A percentile compares a stretch with the other conserved stretches of the same genome.
phyloP scores from a whole-genome alignment of 1,140 invertebrate species.

The Vollenhovia emeryi region DNA sequence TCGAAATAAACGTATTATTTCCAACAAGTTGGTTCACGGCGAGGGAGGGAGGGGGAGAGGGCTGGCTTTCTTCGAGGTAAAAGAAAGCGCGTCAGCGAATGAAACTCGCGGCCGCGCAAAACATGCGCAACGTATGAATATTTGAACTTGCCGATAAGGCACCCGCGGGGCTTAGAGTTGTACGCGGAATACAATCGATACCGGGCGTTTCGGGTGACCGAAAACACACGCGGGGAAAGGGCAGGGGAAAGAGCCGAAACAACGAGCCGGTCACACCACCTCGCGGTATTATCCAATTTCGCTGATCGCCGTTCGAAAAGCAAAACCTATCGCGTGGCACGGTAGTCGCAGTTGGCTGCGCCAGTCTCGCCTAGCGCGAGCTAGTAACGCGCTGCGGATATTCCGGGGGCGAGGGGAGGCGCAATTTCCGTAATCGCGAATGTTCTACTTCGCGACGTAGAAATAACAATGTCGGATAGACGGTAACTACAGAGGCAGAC shows the following conservation, averaged over 20 bases:
- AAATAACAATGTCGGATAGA: neutral
- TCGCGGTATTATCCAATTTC: constrained; percentile 64
- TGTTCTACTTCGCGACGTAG: neutral
- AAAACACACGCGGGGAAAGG: neutral
- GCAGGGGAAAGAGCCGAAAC: neutral
- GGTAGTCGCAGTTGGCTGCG: constrained; percentile 3
- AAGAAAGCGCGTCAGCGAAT: neutral
- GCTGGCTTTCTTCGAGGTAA: neutral
- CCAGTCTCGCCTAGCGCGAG: neutral
- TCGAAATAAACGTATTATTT: neutral
- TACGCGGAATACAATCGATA: constrained; percentile 14
- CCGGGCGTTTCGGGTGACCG: neutral
- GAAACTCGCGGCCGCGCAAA: neutral
- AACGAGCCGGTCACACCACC: constrained; percentile 11
- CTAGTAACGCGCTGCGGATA: neutral
- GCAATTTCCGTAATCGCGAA: constrained; percentile 36
- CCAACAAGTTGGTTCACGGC: neutral
- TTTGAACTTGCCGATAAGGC: neutral
- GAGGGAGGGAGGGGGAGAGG: too few relatives aligned
- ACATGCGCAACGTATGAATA: neutral
- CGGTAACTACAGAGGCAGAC: neutral
- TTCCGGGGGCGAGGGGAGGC: neutral
- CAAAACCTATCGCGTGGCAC: constrained; percentile 40
- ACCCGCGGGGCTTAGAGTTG: neutral
- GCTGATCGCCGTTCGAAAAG: constrained; percentile 40